Evolutionary conservation across 2,888 invertebrate genomes (phyloP).

Genomic region (Ligdia adustata): DNA sequence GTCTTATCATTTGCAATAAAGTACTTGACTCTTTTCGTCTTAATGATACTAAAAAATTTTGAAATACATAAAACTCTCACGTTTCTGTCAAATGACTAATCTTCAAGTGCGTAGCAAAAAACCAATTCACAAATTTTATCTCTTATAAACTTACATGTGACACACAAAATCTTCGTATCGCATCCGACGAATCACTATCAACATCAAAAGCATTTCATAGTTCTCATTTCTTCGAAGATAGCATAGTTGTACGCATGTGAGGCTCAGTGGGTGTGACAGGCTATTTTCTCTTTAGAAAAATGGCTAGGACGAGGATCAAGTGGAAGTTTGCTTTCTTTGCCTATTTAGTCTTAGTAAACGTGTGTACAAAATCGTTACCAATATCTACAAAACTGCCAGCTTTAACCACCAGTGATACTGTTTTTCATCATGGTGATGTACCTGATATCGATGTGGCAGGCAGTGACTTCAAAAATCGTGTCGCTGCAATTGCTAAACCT

Average conservation of each 20-base stretch:
- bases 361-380: constrained; percentile 53
- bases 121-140: constrained; percentile 41
- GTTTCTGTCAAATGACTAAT: constrained; percentile 11
- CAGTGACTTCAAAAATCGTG: constrained; percentile 6
- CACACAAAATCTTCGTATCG: constrained; percentile 43
- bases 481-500: constrained; percentile 7
- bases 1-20: too few relatives aligned
- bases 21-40: too few relatives aligned
- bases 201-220: constrained; percentile 16
- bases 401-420: constrained; percentile 30
- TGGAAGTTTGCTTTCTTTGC: constrained; percentile 52
- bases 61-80: constrained; percentile 11
- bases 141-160: constrained; percentile 37
- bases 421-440: constrained; percentile 32
- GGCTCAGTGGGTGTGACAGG: constrained; percentile 38
- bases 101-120: constrained; percentile 12
- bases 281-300: constrained; percentile 48
- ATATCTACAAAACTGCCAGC: constrained; percentile 33
- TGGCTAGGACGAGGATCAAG: constrained; percentile 59
- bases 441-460: constrained; percentile 15
- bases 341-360: constrained; percentile 46
- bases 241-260: constrained; percentile 48
- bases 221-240: constrained; percentile 43
- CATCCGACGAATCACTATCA: constrained; percentile 21
- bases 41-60: too few relatives aligned